Conservation (phyloP, 92 coral and sea anemone species). For the Muricea muricata region DNA sequence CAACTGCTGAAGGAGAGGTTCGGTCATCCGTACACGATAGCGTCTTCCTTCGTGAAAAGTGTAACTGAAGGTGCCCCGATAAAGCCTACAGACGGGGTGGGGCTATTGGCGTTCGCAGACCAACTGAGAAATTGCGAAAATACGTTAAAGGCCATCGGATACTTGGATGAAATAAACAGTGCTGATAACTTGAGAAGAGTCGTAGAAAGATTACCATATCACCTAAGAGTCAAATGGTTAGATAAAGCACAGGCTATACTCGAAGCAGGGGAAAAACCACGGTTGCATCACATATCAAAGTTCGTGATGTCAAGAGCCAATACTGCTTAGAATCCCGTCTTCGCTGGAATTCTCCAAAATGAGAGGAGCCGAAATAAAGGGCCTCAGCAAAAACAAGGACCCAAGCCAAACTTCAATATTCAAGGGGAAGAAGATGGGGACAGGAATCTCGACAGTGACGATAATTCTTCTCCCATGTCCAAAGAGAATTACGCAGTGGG, state of each 20-base stretch:
- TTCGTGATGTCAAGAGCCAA: constrained; percentile 53
- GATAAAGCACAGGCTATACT: constrained; percentile 42
- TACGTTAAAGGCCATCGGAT: constrained; percentile 37
- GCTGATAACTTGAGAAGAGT: constrained; percentile 36
- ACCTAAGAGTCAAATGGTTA: constrained; percentile 34
- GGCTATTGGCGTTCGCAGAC: constrained; percentile 16
- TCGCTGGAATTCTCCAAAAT: constrained; percentile 47
- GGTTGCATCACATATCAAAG: constrained; percentile 41
- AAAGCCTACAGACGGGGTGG: constrained; percentile 20
- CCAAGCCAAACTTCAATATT: neutral
- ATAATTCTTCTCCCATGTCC: neutral
- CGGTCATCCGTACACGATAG: constrained; percentile 36
- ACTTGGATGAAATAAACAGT: constrained; percentile 39
- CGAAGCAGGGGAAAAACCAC: constrained; percentile 36
- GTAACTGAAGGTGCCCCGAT: constrained; percentile 39
- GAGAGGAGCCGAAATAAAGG: neutral
- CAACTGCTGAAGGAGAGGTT: constrained; percentile 7
- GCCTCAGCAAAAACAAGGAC: neutral
- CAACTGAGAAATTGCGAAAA: constrained; percentile 24
- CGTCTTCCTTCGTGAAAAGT: neutral
- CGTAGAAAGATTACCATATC: constrained; percentile 41
- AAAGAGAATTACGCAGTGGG: neutral
- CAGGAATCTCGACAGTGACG: neutral
- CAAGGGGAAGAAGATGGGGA: neutral
- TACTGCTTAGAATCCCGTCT: constrained; percentile 54